phyloP scores from a whole-genome alignment of 2,113 vertebrate species.

The Dolichallabes microphthalmus region DNA sequence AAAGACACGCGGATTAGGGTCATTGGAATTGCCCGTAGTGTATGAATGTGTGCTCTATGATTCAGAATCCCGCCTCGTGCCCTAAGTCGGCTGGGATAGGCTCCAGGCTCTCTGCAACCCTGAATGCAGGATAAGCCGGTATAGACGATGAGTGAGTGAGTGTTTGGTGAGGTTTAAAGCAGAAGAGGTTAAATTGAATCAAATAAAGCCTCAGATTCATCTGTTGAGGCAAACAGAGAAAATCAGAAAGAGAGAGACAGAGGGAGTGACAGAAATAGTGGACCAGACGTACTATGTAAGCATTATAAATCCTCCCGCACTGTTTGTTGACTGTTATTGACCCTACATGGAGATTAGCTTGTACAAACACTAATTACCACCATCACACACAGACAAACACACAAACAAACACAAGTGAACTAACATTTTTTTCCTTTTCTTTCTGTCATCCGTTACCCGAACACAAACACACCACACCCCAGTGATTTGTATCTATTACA shows the following conservation, averaged over 20 bases:
- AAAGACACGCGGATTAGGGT: too few species aligned
- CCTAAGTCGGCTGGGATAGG: too few species aligned
- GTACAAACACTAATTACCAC: constrained; percentile 41
- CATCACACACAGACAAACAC: constrained; percentile 14
- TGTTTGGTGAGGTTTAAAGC: not conserved
- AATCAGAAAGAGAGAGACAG: constrained; percentile 25
- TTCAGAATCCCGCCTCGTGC: too few species aligned
- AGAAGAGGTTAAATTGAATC: not conserved
- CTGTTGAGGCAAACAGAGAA: constrained; percentile 19
- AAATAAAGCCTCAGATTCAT: not conserved
- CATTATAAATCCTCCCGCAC: constrained; percentile 53
- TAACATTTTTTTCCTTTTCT: not conserved
- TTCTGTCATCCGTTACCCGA: not conserved
- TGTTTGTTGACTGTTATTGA: constrained; percentile 58
- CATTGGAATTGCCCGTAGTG: too few species aligned
- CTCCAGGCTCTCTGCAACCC: too few species aligned
- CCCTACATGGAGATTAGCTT: constrained; percentile 58
- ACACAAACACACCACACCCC: not conserved
- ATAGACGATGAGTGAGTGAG: too few species aligned
- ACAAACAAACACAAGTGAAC: constrained; percentile 9
- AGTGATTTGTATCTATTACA: not conserved
- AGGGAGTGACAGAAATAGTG: not conserved
- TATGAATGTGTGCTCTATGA: too few species aligned
- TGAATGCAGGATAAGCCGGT: too few species aligned
- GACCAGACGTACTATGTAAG: constrained; percentile 12